Evolutionary conservation across 2,113 vertebrate species (phyloP).

Genomic region (Prolemur simus): DNA sequence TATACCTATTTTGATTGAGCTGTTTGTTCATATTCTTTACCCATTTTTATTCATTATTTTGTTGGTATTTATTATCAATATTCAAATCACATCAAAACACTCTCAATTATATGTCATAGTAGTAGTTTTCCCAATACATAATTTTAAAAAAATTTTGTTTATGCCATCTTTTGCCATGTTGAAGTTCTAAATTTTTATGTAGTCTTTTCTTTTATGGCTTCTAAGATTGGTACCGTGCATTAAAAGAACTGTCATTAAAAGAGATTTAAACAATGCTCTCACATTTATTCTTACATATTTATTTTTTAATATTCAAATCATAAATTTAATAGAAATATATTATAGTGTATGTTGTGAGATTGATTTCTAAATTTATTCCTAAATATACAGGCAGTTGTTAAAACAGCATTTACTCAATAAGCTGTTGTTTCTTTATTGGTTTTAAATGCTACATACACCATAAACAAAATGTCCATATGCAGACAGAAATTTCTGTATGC

Average conservation of each 20-base stretch:
- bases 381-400: neutral
- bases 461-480: neutral
- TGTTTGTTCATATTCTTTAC: neutral
- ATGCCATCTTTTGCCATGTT: neutral
- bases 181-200: slow-evolving; percentile 26
- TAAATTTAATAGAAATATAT: neutral
- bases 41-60: neutral
- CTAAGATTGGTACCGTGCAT: neutral
- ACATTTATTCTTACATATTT: neutral
- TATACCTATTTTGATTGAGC: neutral
- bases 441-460: neutral
- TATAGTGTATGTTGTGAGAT: neutral
- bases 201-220: neutral
- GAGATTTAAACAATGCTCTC: neutral
- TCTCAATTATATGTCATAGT: neutral
- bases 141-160: neutral
- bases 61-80: neutral
- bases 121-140: neutral
- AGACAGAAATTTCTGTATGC: neutral
- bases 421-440: neutral
- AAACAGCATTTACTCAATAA: neutral
- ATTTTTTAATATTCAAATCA: neutral
- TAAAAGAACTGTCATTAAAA: neutral
- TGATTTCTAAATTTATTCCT: slow-evolving; percentile 6
- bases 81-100: neutral